Evolutionary conservation across 1,140 invertebrate genomes (phyloP).

Genomic region (Drosophila gunungcola): DNA sequence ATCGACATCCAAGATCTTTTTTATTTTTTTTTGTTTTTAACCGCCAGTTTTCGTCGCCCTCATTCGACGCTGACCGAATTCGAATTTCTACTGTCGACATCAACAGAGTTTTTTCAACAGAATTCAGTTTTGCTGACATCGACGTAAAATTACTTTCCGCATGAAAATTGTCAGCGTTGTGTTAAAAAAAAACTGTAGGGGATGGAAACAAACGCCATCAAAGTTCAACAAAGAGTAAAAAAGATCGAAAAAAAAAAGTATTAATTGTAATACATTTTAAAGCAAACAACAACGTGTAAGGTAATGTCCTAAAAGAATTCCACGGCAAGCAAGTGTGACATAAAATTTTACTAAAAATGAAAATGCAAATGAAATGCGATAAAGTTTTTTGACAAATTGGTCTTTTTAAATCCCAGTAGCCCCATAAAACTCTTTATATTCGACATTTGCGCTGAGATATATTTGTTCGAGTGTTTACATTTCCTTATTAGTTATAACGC

Average conservation of each 20-base stretch:
- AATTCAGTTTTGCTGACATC: slow-evolving; percentile 12
- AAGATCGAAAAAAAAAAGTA: not conserved
- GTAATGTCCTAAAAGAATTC: too few species aligned
- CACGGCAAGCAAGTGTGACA: too few species aligned
- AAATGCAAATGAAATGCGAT: too few species aligned
- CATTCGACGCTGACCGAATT: slow-evolving; percentile 3
- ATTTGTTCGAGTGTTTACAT: slow-evolving; percentile 73
- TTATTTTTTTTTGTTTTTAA: not conserved
- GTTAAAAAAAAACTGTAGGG: slow-evolving; percentile 3
- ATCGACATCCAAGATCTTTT: slow-evolving; percentile 4
- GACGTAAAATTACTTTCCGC: slow-evolving; percentile 6
- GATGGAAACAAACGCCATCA: not conserved
- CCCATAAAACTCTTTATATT: too few species aligned
- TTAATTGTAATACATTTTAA: too few species aligned
- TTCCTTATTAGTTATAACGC: slow-evolving; percentile 78
- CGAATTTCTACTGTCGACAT: slow-evolving; percentile 1
- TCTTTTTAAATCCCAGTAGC: too few species aligned
- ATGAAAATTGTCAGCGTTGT: slow-evolving; percentile 4
- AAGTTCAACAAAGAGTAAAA: not conserved
- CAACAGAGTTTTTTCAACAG: slow-evolving; percentile 2
- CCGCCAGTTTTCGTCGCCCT: slow-evolving; percentile 2
- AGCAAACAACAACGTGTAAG: too few species aligned
- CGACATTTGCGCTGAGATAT: slow-evolving; percentile 6
- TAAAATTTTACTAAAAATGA: too few species aligned
- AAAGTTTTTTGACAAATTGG: too few species aligned